These are phyloP conservation scores for Temnothorax curvispinosus DNA, from an alignment of 1,140 invertebrate genomes.

Conservation along the genomic window DNA sequence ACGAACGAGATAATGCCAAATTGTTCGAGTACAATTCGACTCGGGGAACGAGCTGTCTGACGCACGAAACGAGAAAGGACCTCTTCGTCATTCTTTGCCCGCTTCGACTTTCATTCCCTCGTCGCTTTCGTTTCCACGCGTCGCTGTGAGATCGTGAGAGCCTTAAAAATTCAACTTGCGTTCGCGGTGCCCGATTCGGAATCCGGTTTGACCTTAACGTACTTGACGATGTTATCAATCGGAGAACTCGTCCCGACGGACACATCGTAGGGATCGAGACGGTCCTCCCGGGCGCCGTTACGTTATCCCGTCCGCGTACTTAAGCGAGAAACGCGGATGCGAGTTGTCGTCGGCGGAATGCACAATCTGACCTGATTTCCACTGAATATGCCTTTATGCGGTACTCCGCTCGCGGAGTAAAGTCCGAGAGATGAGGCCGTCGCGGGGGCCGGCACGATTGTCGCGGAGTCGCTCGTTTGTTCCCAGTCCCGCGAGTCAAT, in stretches of 20 bases:
- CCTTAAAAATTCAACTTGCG: constrained; percentile 8
- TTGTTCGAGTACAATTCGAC: background rate
- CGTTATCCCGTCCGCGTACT: background rate
- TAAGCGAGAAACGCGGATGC: constrained; percentile 6
- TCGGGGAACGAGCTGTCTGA: background rate
- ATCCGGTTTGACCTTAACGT: constrained; percentile 42
- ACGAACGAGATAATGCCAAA: background rate
- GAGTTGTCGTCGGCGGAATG: background rate
- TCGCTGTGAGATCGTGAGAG: background rate
- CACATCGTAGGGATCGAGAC: background rate
- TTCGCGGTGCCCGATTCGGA: constrained; percentile 2
- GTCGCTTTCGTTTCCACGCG: constrained; percentile 11
- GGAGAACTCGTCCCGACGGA: background rate
- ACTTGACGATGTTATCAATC: background rate
- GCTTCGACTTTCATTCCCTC: background rate
- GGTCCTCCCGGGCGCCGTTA: background rate
- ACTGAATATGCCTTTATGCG: constrained; percentile 70
- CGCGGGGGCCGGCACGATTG: constrained; percentile 59
- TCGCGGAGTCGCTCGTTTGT: constrained; percentile 59
- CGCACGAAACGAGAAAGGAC: background rate
- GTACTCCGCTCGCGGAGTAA: constrained; percentile 9
- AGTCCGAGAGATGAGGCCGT: constrained; percentile 54
- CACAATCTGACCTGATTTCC: constrained; percentile 75
- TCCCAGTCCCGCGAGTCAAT: constrained; percentile 60
- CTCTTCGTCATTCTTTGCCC: background rate